Percentiles rank a stretch among this genome's conserved stretches.
phyloP scores from a whole-genome alignment of 2,888 invertebrate species.

The Caenorhabditis uteleia region DNA sequence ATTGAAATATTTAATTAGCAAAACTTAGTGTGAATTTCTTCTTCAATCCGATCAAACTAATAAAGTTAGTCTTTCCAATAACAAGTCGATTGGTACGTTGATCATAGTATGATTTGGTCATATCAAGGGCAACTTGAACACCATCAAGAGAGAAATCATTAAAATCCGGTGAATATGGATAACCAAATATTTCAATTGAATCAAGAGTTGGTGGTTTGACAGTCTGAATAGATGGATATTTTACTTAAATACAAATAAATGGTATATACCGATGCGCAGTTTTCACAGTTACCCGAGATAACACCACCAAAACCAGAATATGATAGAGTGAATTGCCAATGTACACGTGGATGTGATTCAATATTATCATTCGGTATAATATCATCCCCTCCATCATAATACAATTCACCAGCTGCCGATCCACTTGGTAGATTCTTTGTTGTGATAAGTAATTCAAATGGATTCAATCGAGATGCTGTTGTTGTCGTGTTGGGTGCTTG shows the following conservation, averaged over 20 bases:
- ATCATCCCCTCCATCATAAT: slow-evolving; percentile 63
- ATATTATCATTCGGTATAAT: slow-evolving; percentile 44
- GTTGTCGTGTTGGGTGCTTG: slow-evolving; percentile 67
- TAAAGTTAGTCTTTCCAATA: slow-evolving; percentile 13
- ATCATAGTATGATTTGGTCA: slow-evolving; percentile 15
- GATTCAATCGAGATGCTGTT: slow-evolving; percentile 73
- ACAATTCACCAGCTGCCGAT: slow-evolving; percentile 51
- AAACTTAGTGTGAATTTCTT: slow-evolving; percentile 35
- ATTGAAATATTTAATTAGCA: slow-evolving; percentile 7
- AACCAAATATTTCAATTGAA: slow-evolving; percentile 54
- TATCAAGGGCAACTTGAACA: slow-evolving; percentile 8
- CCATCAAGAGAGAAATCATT: slow-evolving; percentile 36
- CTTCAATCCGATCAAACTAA: slow-evolving; percentile 17
- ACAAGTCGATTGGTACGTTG: slow-evolving; percentile 9
- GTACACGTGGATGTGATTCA: slow-evolving; percentile 31
- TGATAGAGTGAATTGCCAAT: slow-evolving; percentile 44
- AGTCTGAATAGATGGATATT: slow-evolving; percentile 11
- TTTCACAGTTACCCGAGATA: slow-evolving; percentile 36
- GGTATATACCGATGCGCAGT: slow-evolving; percentile 14
- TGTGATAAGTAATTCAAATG: slow-evolving; percentile 77
- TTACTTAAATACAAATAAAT: background rate
- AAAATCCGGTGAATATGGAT: slow-evolving; percentile 42
- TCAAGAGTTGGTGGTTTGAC: slow-evolving; percentile 42
- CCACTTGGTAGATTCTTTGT: slow-evolving; percentile 14
- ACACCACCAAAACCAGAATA: slow-evolving; percentile 17